phyloP scores from a whole-genome alignment of 2,113 vertebrate species.

The Myrmophylax atrothorax region DNA sequence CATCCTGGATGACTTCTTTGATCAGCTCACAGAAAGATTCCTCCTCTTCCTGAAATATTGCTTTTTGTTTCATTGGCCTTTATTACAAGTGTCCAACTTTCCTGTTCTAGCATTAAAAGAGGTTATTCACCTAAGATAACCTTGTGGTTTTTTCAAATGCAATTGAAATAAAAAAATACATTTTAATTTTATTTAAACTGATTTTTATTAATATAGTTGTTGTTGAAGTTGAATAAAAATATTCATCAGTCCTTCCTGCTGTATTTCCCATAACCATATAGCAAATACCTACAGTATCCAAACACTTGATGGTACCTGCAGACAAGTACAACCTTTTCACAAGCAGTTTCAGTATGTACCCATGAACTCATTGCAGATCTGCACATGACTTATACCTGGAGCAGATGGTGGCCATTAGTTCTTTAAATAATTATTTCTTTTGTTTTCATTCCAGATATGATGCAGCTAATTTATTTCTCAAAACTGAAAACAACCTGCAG shows the following conservation, averaged over 20 bases:
- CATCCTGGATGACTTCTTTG: neutral
- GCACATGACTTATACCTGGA: neutral
- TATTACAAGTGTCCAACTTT: neutral
- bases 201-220: neutral
- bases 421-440: neutral
- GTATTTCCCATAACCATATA: neutral
- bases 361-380: neutral
- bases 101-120: neutral
- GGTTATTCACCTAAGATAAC: neutral
- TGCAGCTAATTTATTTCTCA: neutral
- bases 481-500: neutral
- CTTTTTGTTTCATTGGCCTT: neutral
- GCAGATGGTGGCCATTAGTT: neutral
- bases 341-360: neutral
- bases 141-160: rapidly evolving
- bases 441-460: neutral
- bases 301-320: neutral
- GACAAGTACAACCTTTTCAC: neutral
- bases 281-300: neutral
- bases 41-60: neutral
- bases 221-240: neutral
- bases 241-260: neutral
- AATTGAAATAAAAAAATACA: neutral
- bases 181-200: neutral
- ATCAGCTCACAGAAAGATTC: neutral